phyloP scores from a whole-genome alignment of 35 echinoderm and acorn worm genomes.

The Nesometra sesokonis region DNA sequence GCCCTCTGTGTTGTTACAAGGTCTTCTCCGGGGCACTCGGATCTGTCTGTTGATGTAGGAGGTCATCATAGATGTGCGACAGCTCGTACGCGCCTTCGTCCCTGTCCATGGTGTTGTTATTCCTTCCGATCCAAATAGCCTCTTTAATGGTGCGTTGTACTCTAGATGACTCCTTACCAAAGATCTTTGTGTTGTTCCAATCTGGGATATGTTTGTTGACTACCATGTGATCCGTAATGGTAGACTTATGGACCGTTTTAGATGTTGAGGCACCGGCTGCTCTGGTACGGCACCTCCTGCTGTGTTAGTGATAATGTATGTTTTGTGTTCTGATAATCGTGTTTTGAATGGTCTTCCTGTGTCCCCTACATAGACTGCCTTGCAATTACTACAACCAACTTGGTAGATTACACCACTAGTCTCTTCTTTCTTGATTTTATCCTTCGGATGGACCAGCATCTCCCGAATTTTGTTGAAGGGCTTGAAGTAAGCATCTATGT shows the following conservation, averaged over 20 bases:
- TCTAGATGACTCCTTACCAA: too few species aligned
- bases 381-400: neutral
- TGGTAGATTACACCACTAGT: neutral
- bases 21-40: too few species aligned
- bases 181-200: too few species aligned
- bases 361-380: neutral
- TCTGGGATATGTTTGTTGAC: too few species aligned
- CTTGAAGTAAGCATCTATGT: neutral
- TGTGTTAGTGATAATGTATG: neutral
- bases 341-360: slow-evolving; percentile 1
- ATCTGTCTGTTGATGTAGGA: too few species aligned
- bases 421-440: neutral
- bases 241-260: neutral
- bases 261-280: neutral
- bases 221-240: neutral
- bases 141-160: too few species aligned
- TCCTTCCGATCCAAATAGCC: too few species aligned
- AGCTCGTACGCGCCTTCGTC: too few species aligned
- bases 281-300: neutral
- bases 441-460: slow-evolving; percentile 13
- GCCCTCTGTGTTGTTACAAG: too few species aligned
- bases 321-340: slow-evolving; percentile 1
- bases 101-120: too few species aligned
- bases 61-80: too few species aligned
- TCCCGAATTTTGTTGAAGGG: slow-evolving; percentile 2